Evolutionary conservation across 2,113 vertebrate species (phyloP), one percentile per base, ranked within the genome.

Genomic region (Zonotrichia leucophrys): DNA sequence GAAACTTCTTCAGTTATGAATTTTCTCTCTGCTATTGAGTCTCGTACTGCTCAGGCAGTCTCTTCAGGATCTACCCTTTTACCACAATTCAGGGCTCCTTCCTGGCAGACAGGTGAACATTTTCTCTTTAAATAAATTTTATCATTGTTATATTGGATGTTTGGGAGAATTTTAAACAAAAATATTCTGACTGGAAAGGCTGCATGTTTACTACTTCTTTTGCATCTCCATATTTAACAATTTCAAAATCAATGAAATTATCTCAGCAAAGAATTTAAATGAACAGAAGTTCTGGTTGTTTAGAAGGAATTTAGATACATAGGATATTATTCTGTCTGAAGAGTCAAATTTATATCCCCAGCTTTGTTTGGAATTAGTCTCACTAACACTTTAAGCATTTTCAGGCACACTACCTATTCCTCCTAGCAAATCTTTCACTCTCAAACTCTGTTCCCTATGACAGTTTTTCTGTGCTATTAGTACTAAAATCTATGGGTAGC

Each of bases 1-100:
- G 99, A 99, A 97, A 98, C 98, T 88, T 98, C 98, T 91, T 99
- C 99, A 83, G 98, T 99, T 96, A 99, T 99, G 99, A 99, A 98
- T 98, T 99, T 99, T 98, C 98, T 99, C 75, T 98, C 99, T 97
- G 97, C 99, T 96, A 98, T 99, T 91, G 99, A 99, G 95, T 98
- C 99, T 58, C 98, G 98, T 97, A 98, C 98, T 84, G 98, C 98
- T 97, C 99, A 99, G 98, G 97, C 99, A 98, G 99, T 98, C 97
- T 98, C 99, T 98, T 98, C 98, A 96, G 98, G 98, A 98, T 98
- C 99, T 92, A 98, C 99, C 80, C 97, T 99, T 89, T 98, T 99
- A 97, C 98, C 99, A 89, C 98, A 99, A 82, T 99, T 99, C 97
- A 99, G 99, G 97, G 98, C 99, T 87, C 98, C 99, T 83, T 98